Evolutionary conservation across 2,113 vertebrate species (phyloP).

Genomic region (Neotragus moschatus): DNA sequence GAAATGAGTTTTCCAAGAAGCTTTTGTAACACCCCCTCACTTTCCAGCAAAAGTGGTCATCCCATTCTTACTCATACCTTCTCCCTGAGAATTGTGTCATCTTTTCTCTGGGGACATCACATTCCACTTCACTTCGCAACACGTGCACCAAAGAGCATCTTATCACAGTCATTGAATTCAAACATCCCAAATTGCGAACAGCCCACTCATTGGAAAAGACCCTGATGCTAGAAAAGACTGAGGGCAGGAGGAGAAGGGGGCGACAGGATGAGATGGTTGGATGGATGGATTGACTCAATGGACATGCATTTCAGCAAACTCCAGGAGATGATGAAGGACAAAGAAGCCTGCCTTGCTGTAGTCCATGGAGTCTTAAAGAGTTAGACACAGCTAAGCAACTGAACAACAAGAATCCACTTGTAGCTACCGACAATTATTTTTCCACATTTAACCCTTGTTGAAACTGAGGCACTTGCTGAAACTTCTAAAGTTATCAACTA

Average conservation of each 20-base stretch:
- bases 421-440: background rate
- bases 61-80: background rate
- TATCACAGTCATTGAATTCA: background rate
- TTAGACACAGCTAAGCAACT: rapidly evolving
- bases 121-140: background rate
- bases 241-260: background rate
- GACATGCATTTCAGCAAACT: background rate
- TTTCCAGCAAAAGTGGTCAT: background rate
- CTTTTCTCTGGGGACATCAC: background rate
- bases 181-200: background rate
- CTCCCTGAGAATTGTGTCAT: background rate
- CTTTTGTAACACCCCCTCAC: background rate
- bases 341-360: background rate
- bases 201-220: background rate
- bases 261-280: background rate
- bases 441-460: background rate
- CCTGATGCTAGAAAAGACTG: background rate
- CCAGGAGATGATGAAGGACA: background rate
- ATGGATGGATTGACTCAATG: background rate
- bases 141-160: background rate
- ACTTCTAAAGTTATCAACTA: background rate
- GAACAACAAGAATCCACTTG: background rate
- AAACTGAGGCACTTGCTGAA: background rate
- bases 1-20: background rate
- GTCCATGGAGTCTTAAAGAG: background rate